Conservation (phyloP, 2,113 vertebrate species). For the Spea multiplicata region DNA sequence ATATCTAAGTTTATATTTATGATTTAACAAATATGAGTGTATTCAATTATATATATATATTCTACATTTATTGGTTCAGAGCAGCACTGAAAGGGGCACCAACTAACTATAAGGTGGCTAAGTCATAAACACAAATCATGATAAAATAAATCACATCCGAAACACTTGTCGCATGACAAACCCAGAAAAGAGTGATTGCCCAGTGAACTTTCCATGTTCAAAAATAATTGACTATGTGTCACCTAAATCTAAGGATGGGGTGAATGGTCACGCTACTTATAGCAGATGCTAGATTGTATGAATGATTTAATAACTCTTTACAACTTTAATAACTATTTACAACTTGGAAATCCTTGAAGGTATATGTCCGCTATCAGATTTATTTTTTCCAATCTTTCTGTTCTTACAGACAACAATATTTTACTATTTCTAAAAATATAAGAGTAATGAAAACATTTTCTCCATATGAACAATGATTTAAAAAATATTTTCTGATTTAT, state of each 20-base stretch:
- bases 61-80: no score
- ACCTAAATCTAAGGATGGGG: slow-evolving; percentile 20
- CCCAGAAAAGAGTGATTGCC: slow-evolving; percentile 19
- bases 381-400: slow-evolving; percentile 1
- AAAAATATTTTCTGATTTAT: no score
- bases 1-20: no score
- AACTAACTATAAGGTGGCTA: neutral
- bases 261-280: slow-evolving; percentile 18
- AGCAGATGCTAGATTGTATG: slow-evolving; percentile 2
- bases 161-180: slow-evolving; percentile 13
- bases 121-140: slow-evolving; percentile 10
- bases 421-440: no score
- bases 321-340: neutral
- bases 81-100: no score
- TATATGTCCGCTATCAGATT: neutral
- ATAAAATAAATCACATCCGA: slow-evolving; percentile 16
- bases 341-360: slow-evolving; percentile 35
- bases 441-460: no score
- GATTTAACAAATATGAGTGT: no score
- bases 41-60: no score
- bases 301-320: slow-evolving; percentile 24
- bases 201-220: slow-evolving; percentile 14
- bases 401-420: no score
- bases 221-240: slow-evolving; percentile 32
- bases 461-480: no score